Evolutionary conservation across 30 jellyfish, hydroid and myxozoan genomes (phyloP).

Genomic region (Aurelia coerulea): DNA sequence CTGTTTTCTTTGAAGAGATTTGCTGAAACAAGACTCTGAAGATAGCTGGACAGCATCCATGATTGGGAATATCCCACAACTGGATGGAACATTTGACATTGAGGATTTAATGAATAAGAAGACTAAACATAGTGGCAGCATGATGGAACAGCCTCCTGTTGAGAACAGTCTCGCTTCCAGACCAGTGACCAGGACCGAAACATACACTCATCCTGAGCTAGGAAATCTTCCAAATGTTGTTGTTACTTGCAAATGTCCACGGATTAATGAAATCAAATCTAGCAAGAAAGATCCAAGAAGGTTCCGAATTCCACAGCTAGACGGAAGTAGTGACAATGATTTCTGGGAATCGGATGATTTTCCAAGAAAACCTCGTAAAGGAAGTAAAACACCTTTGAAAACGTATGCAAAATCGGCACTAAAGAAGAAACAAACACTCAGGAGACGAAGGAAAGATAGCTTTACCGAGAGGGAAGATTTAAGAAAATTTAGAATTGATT

Average conservation of each 20-base stretch:
- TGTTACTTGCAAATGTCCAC: slow-evolving; percentile 31
- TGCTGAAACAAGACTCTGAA: slow-evolving; percentile 16
- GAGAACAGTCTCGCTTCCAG: not conserved
- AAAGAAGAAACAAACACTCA: not conserved
- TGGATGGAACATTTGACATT: slow-evolving; percentile 76
- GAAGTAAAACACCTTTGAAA: slow-evolving; percentile 31
- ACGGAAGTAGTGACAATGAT: slow-evolving; percentile 80
- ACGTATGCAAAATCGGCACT: slow-evolving; percentile 20
- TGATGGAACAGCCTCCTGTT: not conserved
- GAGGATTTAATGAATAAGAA: slow-evolving; percentile 14
- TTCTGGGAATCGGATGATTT: slow-evolving; percentile 28
- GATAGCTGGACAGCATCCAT: slow-evolving; percentile 80
- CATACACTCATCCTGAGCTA: not conserved
- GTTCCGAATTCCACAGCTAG: slow-evolving; percentile 63
- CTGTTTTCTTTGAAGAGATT: not conserved
- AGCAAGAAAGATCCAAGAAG: not conserved
- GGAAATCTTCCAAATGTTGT: not conserved
- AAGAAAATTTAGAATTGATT: slow-evolving; percentile 3
- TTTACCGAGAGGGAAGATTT: not conserved
- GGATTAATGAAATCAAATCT: not conserved
- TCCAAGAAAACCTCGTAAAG: slow-evolving; percentile 7
- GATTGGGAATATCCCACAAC: slow-evolving; percentile 72
- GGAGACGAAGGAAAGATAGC: not conserved
- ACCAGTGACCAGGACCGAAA: not conserved
- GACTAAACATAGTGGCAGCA: not conserved